These are phyloP conservation scores for Spongilla lacustris DNA, from an alignment of 37 sponge, comb jelly and placozoan species.

Conservation along the genomic window DNA sequence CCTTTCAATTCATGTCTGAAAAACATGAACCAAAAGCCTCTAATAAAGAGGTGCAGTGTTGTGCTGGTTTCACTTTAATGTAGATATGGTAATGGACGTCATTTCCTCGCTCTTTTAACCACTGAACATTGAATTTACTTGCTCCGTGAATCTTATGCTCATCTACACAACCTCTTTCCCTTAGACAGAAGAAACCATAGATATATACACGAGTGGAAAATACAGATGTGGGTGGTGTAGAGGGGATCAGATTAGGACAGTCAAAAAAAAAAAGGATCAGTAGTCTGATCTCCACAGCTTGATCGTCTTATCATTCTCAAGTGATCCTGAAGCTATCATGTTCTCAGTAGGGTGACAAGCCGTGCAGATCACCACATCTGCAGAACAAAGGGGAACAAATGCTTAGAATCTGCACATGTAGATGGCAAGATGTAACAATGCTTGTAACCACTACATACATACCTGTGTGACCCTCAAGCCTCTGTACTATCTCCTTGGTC, in stretches of 20 bases:
- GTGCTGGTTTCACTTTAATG: no score
- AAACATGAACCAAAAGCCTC: no score
- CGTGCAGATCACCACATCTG: constrained; percentile 93
- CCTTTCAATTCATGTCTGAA: no score
- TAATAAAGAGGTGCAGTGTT: no score
- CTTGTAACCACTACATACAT: background rate
- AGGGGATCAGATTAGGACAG: background rate
- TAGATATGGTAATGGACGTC: no score
- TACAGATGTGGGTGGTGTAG: background rate
- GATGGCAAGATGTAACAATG: background rate
- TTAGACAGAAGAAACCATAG: background rate
- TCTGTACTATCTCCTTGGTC: constrained; percentile 96
- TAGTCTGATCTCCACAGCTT: constrained; percentile 94
- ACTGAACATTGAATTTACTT: no score
- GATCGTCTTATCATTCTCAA: constrained; percentile 94
- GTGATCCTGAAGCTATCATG: constrained; percentile 92
- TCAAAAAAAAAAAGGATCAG: background rate
- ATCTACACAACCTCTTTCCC: background rate
- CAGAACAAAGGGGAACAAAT: background rate
- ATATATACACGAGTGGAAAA: background rate
- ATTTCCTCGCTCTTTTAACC: no score
- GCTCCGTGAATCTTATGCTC: no score
- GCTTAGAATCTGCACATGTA: background rate
- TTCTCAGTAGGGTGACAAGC: constrained; percentile 97
- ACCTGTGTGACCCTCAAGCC: constrained; percentile 92